These are phyloP conservation scores for Elmis aenea DNA, from an alignment of 2,888 invertebrate genomes.

Conservation along the genomic window DNA sequence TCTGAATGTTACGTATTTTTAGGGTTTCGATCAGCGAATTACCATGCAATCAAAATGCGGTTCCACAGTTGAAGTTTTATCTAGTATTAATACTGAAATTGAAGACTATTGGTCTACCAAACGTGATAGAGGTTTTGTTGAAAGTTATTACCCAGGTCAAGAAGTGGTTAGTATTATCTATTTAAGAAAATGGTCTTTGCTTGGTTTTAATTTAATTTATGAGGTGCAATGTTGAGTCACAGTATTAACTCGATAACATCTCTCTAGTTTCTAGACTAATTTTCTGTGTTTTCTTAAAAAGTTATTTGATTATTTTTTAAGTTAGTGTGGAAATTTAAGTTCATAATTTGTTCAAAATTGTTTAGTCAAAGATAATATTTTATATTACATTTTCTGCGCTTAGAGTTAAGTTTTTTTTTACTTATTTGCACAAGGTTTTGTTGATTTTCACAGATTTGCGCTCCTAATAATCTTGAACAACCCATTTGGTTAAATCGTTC, in stretches of 20 bases:
- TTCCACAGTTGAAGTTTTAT: constrained; percentile 39
- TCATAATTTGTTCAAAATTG: too few relatives aligned
- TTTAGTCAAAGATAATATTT: too few relatives aligned
- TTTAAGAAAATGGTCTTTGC: too few relatives aligned
- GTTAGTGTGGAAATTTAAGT: too few relatives aligned
- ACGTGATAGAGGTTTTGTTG: constrained; percentile 36
- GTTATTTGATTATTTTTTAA: too few relatives aligned
- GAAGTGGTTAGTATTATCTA: constrained; percentile 37
- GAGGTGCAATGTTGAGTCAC: not conserved
- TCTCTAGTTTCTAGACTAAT: not conserved
- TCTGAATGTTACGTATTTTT: constrained; percentile 27
- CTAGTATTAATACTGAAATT: constrained; percentile 40
- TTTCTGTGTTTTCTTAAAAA: too few relatives aligned
- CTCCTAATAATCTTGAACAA: constrained; percentile 62
- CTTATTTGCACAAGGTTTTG: too few relatives aligned
- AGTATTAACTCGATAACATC: not conserved
- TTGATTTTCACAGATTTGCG: constrained; percentile 47
- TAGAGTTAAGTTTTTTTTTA: too few relatives aligned
- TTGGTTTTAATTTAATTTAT: too few relatives aligned
- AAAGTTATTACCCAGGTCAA: constrained; percentile 42
- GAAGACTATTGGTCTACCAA: constrained; percentile 43
- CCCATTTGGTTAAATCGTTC: constrained; percentile 77
- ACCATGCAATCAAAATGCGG: constrained; percentile 44
- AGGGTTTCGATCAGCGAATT: constrained; percentile 43
- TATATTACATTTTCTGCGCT: too few relatives aligned